These are phyloP conservation scores for Mus minutoides DNA, from an alignment of 2,797 vertebrate genomes.

Conservation along the genomic window DNA sequence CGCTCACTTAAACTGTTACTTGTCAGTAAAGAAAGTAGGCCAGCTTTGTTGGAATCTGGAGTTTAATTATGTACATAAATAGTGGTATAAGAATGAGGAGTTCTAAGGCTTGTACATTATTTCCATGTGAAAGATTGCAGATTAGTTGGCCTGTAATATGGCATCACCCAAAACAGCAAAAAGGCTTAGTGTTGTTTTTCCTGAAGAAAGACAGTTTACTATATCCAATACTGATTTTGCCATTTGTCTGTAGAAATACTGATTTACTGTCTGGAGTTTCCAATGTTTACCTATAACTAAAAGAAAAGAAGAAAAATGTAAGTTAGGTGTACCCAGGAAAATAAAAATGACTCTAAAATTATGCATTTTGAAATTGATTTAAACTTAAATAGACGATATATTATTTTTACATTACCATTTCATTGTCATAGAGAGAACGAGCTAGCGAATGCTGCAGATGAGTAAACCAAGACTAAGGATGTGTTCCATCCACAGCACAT, in stretches of 20 bases:
- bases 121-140: conserved; percentile 72
- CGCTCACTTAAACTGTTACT: conserved; percentile 27
- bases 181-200: conserved; percentile 68
- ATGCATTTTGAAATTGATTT: conserved; percentile 42
- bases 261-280: conserved; percentile 73
- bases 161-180: conserved; percentile 70
- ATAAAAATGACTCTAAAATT: conserved; percentile 43
- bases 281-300: conserved; percentile 81
- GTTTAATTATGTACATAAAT: conserved; percentile 88
- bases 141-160: conserved; percentile 65
- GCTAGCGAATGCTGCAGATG: conserved; percentile 46
- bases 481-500: conserved; percentile 21
- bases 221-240: conserved; percentile 79
- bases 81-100: conserved; percentile 79
- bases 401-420: conserved; percentile 27
- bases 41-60: conserved; percentile 66
- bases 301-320: conserved; percentile 68
- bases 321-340: conserved; percentile 37
- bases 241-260: conserved; percentile 78
- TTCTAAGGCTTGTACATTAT: conserved; percentile 82
- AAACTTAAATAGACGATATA: conserved; percentile 42
- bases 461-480: conserved; percentile 28
- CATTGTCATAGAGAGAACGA: conserved; percentile 1
- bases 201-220: conserved; percentile 82
- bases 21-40: background rate